A percentile compares a stretch with the other conserved stretches of the same genome.
phyloP scores from a whole-genome alignment of 2,888 invertebrate genomes.

The Ethmia dodecea region DNA sequence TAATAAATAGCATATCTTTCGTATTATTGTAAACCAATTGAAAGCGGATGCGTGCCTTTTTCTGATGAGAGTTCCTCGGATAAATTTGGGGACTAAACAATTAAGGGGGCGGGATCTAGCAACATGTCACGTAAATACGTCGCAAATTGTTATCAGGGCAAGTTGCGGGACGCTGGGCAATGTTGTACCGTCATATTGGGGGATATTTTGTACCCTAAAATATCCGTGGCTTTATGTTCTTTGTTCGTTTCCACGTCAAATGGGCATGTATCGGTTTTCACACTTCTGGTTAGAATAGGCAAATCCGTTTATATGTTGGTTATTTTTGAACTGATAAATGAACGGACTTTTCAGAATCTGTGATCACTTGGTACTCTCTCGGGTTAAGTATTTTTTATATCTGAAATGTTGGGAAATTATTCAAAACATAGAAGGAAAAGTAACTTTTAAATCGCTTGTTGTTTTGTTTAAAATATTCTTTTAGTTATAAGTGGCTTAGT shows the following conservation, averaged over 20 bases:
- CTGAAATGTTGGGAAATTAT: conserved; percentile 44
- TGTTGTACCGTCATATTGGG: not conserved
- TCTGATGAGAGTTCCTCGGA: no score
- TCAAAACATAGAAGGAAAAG: conserved; percentile 18
- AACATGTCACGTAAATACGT: no score
- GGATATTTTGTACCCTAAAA: not conserved
- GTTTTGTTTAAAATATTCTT: conserved; percentile 31
- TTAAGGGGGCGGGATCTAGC: no score
- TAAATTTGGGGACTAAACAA: no score
- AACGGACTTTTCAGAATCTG: conserved; percentile 71
- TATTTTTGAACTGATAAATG: conserved; percentile 61
- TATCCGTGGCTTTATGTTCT: no score
- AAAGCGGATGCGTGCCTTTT: conserved; percentile 64
- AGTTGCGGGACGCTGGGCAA: no score
- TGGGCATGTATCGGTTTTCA: conserved; percentile 65
- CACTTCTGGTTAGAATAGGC: conserved; percentile 33
- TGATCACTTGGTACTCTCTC: conserved; percentile 77
- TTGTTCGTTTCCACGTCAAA: no score
- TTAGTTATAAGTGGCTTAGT: conserved; percentile 28
- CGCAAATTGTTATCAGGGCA: no score
- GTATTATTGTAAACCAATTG: conserved; percentile 40
- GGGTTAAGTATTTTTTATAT: conserved; percentile 66
- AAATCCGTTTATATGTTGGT: conserved; percentile 61
- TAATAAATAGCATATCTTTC: conserved; percentile 54
- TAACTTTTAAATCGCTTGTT: conserved; percentile 47